Conservation (phyloP, 2,797 vertebrate genomes). For the Pteropus rufus region DNA sequence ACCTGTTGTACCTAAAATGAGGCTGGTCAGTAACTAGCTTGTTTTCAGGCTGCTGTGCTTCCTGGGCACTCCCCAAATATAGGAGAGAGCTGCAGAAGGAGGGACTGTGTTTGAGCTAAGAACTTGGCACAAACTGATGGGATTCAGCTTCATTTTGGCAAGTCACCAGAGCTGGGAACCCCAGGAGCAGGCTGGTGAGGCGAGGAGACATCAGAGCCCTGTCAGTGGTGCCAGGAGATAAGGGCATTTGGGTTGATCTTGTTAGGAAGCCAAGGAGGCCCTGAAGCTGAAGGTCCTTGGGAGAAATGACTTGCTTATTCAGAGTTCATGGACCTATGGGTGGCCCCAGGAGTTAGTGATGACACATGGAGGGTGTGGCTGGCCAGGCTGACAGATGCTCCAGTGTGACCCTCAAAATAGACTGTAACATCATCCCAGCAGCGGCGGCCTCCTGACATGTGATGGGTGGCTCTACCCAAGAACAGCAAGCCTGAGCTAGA, state of each 20-base stretch:
- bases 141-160: slow-evolving; percentile 41
- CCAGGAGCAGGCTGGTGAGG: neutral
- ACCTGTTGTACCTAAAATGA: neutral
- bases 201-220: neutral
- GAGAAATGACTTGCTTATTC: neutral
- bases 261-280: slow-evolving; percentile 14
- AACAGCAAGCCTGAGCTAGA: slow-evolving; percentile 42
- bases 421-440: slow-evolving; percentile 72
- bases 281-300: neutral
- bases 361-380: slow-evolving; percentile 71
- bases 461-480: slow-evolving; percentile 63
- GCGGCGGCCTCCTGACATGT: slow-evolving; percentile 58
- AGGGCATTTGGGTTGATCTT: neutral
- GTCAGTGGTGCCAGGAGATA: slow-evolving; percentile 58
- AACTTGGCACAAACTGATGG: neutral
- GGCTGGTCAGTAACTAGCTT: neutral
- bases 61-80: neutral
- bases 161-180: slow-evolving; percentile 57
- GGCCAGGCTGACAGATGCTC: slow-evolving; percentile 67
- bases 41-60: neutral
- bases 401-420: slow-evolving; percentile 78
- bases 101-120: neutral
- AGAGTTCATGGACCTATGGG: slow-evolving; percentile 42
- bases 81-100: neutral
- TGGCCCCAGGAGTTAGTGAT: slow-evolving; percentile 60